Evolutionary conservation across 2,797 vertebrate species (phyloP).

Genomic region (Enteromius radiatus): DNA sequence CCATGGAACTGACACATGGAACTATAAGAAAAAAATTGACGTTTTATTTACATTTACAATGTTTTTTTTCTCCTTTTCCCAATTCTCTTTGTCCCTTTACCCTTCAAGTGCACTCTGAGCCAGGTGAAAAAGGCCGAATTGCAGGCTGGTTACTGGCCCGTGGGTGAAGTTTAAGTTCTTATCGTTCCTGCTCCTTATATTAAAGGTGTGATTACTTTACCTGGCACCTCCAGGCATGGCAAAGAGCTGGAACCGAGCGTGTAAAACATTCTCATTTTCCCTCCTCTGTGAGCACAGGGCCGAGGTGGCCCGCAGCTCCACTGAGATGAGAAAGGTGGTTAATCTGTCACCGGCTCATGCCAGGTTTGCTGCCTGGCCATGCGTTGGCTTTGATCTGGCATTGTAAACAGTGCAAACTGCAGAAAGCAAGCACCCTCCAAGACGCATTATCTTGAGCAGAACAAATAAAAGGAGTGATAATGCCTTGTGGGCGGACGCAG

Average conservation of each 20-base stretch:
- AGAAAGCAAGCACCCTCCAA: slow-evolving; percentile 65
- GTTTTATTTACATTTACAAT: background rate
- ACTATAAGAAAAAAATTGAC: slow-evolving; percentile 11
- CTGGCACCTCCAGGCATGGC: slow-evolving; percentile 69
- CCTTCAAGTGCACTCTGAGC: slow-evolving; percentile 38
- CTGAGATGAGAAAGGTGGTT: slow-evolving; percentile 68
- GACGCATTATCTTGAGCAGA: slow-evolving; percentile 74
- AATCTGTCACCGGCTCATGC: slow-evolving; percentile 78
- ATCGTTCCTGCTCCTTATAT: background rate
- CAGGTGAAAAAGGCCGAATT: slow-evolving; percentile 21
- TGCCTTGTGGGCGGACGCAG: slow-evolving; percentile 79
- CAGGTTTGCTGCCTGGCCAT: slow-evolving; percentile 78
- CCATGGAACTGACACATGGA: slow-evolving; percentile 4
- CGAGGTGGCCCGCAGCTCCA: slow-evolving; percentile 29
- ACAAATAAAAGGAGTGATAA: slow-evolving; percentile 83
- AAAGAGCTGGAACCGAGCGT: slow-evolving; percentile 72
- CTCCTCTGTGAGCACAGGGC: slow-evolving; percentile 31
- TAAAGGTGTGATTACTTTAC: slow-evolving; percentile 61
- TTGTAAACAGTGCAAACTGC: slow-evolving; percentile 74
- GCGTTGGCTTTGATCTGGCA: slow-evolving; percentile 84
- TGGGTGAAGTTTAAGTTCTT: slow-evolving; percentile 39
- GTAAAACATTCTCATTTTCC: slow-evolving; percentile 50
- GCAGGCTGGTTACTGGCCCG: slow-evolving; percentile 19
- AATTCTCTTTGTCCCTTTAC: slow-evolving; percentile 34
- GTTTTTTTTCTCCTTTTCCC: background rate